Evolutionary conservation across 2,113 vertebrate genomes (phyloP).

Genomic region (Scolopax mira): DNA sequence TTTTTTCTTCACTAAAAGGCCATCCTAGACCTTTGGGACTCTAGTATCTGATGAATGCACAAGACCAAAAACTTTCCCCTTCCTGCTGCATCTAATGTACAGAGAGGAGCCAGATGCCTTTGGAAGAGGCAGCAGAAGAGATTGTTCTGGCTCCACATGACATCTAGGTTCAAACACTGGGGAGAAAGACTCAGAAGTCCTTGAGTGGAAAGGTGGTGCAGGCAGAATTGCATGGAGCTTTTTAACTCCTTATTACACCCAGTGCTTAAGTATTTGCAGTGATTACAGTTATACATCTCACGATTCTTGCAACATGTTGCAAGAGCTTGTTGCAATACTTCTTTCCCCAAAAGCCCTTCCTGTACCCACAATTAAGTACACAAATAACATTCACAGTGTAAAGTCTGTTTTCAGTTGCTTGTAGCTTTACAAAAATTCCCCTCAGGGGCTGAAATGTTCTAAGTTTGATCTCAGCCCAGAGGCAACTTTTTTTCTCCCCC

Average conservation of each 20-base stretch:
- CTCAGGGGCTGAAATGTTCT: background rate
- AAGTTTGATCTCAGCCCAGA: background rate
- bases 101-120: background rate
- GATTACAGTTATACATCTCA: background rate
- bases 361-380: background rate
- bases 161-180: background rate
- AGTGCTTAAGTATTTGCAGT: background rate
- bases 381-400: background rate
- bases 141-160: background rate
- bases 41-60: background rate
- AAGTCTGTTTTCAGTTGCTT: slow-evolving; percentile 11
- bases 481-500: background rate
- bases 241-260: background rate
- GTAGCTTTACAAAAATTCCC: background rate
- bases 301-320: background rate
- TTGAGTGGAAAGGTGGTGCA: background rate
- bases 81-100: background rate
- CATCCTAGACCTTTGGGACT: background rate
- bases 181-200: background rate
- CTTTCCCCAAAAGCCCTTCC: background rate
- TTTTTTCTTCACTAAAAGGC: background rate
- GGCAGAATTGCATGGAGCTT: background rate
- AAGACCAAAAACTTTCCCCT: background rate
- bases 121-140: background rate
- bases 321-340: background rate